phyloP scores from a whole-genome alignment of 92 coral and sea anemone genomes.

The Epizoanthus ramosus region DNA sequence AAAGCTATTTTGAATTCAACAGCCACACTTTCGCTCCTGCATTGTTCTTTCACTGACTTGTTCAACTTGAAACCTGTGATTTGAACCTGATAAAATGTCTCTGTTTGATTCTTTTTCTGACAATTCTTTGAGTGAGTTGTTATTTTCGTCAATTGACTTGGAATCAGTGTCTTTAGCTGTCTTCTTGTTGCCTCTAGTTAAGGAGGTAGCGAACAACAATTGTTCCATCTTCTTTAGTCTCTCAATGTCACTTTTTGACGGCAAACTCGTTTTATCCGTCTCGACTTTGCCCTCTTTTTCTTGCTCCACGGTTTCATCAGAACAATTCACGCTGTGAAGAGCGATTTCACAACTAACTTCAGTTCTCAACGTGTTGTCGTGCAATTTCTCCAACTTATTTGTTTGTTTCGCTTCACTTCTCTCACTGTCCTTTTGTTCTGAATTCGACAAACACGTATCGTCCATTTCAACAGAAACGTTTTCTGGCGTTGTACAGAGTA shows the following conservation, averaged over 20 bases:
- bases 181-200: slow-evolving; percentile 2
- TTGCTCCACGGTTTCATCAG: not conserved
- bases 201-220: slow-evolving; percentile 15
- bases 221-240: slow-evolving; percentile 22
- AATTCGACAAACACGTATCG: slow-evolving; percentile 11
- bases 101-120: not conserved
- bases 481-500: slow-evolving; percentile 14
- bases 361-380: slow-evolving; percentile 25
- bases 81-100: not conserved
- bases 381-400: slow-evolving; percentile 12
- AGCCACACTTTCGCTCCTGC: not conserved
- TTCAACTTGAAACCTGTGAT: slow-evolving; percentile 21
- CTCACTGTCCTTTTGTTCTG: slow-evolving; percentile 14
- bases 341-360: slow-evolving; percentile 23
- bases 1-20: not conserved
- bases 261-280: not conserved
- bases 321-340: not conserved
- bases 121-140: not conserved
- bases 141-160: not conserved
- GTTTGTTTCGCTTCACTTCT: not conserved
- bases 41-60: not conserved
- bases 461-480: slow-evolving; percentile 1
- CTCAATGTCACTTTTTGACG: slow-evolving; percentile 37
- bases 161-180: slow-evolving; percentile 11
- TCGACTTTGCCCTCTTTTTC: not conserved